Evolutionary conservation across 2,113 vertebrate species (phyloP), one percentile per base, ranked within the genome.

Genomic region (Balaenoptera acutorostrata): DNA sequence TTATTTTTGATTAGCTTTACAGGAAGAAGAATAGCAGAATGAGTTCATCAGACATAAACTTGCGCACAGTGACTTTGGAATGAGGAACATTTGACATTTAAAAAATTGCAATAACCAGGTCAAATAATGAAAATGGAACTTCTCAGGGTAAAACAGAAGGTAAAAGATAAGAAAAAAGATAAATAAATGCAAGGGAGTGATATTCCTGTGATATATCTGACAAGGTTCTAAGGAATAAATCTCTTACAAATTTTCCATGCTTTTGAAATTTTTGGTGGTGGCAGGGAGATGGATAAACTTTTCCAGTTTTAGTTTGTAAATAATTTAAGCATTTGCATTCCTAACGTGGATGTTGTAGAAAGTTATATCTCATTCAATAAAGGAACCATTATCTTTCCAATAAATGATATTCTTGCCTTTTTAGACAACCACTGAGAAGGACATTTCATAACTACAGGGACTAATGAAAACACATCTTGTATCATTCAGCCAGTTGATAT

Each of bases 41-140:
- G 4, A 77, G 2, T 57, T 84, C 23, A 92, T 68, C 4, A 1
- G 87, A 75, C 11, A 74, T 61, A 64, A 81, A 93, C 75, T 21
- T 31, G 27, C 59, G 88, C 21, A 88, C 1, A 57, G 29, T 90
- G 69, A 68, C 55, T 52, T 88, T 64, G 93, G 75, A 88, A 87
- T 29, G 21, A 75, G 64, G 39, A 55, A 64, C 29, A 75, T 33
- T 74, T 90, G n/a, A 46, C n/a, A 84, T 88, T 46, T 88, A 74
- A 74, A 39, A 39, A 74, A 83, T 78, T n/a, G 13, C 3, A 74
- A 46, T 80, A 87, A 59, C 33, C 39, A 66, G 2, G 59, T 95
- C 25, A 63, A 93, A 89, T 39, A 88, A 93, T 83, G 17, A 96
- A 97, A 93, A 69, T 72, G 17, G 8, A 90, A 90, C 57, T 52